These are phyloP conservation scores for Cyrtonyx montezumae DNA, from an alignment of 2,113 vertebrate genomes.

Conservation along the genomic window DNA sequence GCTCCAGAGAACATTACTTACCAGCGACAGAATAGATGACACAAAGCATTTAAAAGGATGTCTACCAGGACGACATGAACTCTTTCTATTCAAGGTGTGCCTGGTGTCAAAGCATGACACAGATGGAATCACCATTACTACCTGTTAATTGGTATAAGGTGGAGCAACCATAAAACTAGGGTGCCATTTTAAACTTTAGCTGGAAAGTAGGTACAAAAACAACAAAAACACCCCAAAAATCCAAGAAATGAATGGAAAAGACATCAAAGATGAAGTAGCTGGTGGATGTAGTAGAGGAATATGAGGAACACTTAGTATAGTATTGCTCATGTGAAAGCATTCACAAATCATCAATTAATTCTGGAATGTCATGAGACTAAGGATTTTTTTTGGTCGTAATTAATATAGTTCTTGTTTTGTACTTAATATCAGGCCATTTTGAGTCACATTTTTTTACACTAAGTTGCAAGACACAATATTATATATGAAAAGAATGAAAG, in stretches of 20 bases:
- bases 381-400: conserved; percentile 36
- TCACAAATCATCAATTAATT: conserved; percentile 39
- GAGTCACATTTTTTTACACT: not conserved
- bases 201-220: not conserved
- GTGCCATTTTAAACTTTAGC: not conserved
- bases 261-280: conserved; percentile 16
- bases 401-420: conserved; percentile 39
- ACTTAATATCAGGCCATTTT: not conserved
- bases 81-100: not conserved
- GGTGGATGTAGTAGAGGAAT: conserved; percentile 22
- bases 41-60: not conserved
- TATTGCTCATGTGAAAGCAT: conserved; percentile 1
- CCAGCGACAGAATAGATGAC: not conserved
- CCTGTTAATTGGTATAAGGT: not conserved
- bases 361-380: conserved; percentile 34
- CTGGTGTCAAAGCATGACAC: not conserved
- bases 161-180: not conserved
- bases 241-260: conserved; percentile 5
- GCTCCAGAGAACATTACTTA: not conserved
- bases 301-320: not conserved
- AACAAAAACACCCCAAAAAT: not conserved
- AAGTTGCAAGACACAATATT: conserved; percentile 13
- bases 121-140: not conserved
- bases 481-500: conserved; percentile 48
- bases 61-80: not conserved